Conservation (phyloP, 2,888 invertebrate genomes). For the Augiades crinisus region DNA sequence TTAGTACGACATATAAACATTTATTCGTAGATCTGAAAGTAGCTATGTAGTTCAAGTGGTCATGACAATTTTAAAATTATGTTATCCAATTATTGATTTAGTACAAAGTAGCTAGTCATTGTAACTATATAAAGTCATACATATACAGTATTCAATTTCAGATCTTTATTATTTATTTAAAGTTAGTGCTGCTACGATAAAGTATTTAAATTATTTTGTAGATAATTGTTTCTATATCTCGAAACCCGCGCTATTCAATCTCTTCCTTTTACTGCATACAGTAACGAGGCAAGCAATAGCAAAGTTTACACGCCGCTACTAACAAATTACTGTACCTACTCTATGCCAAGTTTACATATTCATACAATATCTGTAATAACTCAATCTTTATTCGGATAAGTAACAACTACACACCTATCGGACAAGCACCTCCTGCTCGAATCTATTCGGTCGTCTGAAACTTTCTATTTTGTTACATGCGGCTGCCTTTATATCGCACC, state of each 20-base stretch:
- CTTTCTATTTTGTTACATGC: constrained; percentile 82
- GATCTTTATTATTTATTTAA: constrained; percentile 30
- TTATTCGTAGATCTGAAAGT: constrained; percentile 53
- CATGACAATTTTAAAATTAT: constrained; percentile 33
- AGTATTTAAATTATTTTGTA: constrained; percentile 1
- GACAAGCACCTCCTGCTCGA: constrained; percentile 12
- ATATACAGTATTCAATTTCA: constrained; percentile 18
- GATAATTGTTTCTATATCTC: neutral
- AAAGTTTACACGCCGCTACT: constrained; percentile 13
- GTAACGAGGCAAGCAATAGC: constrained; percentile 16
- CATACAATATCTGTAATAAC: constrained; percentile 2
- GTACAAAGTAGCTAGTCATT: constrained; percentile 75
- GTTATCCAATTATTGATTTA: constrained; percentile 39
- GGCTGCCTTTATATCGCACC: constrained; percentile 81
- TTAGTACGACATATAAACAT: constrained; percentile 41
- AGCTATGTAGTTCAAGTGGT: constrained; percentile 32
- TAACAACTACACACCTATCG: neutral
- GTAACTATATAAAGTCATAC: constrained; percentile 39
- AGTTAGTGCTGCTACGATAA: constrained; percentile 4
- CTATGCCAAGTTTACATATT: constrained; percentile 7
- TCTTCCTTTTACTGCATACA: constrained; percentile 10
- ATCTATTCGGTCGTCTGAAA: constrained; percentile 51
- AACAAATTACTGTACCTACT: constrained; percentile 5
- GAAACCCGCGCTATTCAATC: neutral
- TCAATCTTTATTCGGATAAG: neutral